Evolutionary conservation across 2,113 vertebrate genomes (phyloP).

Genomic region (Sporophila hypoxantha): DNA sequence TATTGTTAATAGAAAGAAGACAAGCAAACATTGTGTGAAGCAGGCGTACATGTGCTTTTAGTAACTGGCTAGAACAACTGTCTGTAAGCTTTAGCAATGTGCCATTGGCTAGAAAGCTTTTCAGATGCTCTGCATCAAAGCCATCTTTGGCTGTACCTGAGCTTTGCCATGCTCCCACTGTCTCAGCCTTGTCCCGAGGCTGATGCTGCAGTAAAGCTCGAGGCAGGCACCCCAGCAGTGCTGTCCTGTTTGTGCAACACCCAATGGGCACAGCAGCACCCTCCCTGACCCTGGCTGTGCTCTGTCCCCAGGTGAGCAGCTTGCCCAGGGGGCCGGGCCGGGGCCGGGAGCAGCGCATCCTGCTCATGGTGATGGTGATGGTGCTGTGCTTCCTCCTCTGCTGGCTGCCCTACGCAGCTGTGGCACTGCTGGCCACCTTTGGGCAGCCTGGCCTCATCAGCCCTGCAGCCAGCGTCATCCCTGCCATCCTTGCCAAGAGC

Average conservation of each 20-base stretch:
- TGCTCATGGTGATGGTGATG: conserved; percentile 73
- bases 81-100: not conserved
- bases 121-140: not conserved
- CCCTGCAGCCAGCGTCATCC: conserved; percentile 66
- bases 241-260: not conserved
- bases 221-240: not conserved
- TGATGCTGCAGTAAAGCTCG: not conserved
- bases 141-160: not conserved
- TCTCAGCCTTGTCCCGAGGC: not conserved
- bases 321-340: not conserved
- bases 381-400: conserved; percentile 76
- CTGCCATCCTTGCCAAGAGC: conserved; percentile 75
- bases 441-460: conserved; percentile 65
- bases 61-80: not conserved
- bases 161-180: not conserved
- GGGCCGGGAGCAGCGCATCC: conserved; percentile 60
- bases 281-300: not conserved
- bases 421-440: conserved; percentile 68
- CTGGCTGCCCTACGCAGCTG: conserved; percentile 74
- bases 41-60: not conserved
- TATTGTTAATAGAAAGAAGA: not conserved
- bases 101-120: not conserved
- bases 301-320: conserved; percentile 36
- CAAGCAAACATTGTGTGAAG: not conserved
- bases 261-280: too few relatives aligned